These are phyloP conservation scores for Pteronura brasiliensis DNA, from an alignment of 2,113 vertebrate species.

Conservation along the genomic window DNA sequence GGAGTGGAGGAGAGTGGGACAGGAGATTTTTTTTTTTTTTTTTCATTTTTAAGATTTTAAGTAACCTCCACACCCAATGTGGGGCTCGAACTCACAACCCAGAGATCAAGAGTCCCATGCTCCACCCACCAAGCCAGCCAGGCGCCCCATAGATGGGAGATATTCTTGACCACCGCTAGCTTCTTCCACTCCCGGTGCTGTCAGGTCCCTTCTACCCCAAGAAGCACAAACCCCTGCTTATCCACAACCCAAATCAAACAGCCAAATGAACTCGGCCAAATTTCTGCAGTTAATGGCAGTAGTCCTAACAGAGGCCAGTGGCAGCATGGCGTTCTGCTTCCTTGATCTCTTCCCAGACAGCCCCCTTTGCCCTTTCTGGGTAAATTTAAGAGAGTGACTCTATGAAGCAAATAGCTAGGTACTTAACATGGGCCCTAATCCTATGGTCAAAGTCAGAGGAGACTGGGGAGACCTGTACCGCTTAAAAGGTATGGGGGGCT, in stretches of 20 bases:
- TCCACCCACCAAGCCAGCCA: background rate
- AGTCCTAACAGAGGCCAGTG: background rate
- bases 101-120: background rate
- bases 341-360: background rate
- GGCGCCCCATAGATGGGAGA: background rate
- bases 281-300: background rate
- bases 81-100: background rate
- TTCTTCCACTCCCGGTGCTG: background rate
- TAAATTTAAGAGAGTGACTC: background rate
- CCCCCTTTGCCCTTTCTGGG: background rate
- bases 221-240: conserved; percentile 23
- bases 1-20: background rate
- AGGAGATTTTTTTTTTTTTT: background rate
- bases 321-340: background rate
- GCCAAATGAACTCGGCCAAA: background rate
- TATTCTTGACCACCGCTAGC: background rate
- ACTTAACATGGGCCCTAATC: background rate
- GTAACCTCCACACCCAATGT: background rate
- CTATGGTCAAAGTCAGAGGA: background rate
- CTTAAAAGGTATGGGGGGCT: background rate
- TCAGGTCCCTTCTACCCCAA: background rate
- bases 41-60: background rate
- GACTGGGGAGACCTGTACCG: background rate
- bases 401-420: background rate
- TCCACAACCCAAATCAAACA: background rate